A percentile compares a stretch with the other conserved stretches of the same genome.
phyloP scores from a whole-genome alignment of 2,113 vertebrate species.

The Galbula dea region DNA sequence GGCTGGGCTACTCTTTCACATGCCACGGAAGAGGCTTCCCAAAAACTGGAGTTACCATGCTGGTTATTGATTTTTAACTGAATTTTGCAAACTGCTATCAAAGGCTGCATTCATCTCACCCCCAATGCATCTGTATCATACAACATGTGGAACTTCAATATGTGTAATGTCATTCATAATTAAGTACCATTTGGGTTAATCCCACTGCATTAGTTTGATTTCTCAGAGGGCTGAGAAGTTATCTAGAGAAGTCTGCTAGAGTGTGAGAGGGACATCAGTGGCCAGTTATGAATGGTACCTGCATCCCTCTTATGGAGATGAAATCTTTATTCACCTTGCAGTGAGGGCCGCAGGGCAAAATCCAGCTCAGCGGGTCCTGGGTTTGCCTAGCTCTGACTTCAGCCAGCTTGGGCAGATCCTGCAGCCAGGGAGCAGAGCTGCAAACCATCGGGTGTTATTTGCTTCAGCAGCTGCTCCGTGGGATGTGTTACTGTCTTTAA shows the following conservation, averaged over 20 bases:
- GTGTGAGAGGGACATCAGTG: background rate
- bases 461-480: background rate
- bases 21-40: background rate
- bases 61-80: background rate
- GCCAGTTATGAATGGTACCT: accelerated
- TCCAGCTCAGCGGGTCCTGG: no score
- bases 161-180: background rate
- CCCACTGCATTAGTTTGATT: background rate
- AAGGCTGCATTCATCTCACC: background rate
- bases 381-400: background rate
- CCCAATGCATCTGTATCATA: accelerated
- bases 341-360: background rate
- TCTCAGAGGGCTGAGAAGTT: background rate
- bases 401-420: no score
- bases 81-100: background rate
- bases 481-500: accelerated
- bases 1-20: background rate
- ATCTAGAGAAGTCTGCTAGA: background rate
- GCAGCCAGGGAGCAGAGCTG: background rate
- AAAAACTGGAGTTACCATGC: background rate
- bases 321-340: background rate
- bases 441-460: accelerated
- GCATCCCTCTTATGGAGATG: accelerated
- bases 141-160: background rate
- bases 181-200: background rate